Evolutionary conservation across 1,140 invertebrate species (phyloP).

Genomic region (Centruroides sculpturatus): DNA sequence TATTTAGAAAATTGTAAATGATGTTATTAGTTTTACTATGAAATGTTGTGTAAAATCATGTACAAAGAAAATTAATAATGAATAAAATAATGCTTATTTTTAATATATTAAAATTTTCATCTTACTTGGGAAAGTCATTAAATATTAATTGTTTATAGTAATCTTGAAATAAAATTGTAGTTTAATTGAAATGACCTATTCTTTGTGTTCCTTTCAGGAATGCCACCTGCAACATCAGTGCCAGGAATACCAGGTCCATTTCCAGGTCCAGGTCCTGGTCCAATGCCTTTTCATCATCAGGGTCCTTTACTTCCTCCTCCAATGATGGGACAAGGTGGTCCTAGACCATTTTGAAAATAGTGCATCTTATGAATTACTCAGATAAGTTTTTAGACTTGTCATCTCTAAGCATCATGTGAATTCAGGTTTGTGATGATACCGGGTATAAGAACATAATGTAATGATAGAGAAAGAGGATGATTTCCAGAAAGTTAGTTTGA

Average conservation of each 20-base stretch:
- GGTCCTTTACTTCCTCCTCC: constrained; percentile 1
- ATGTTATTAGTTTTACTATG: too few relatives aligned
- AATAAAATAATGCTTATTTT: too few relatives aligned
- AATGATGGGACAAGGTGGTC: constrained; percentile 8
- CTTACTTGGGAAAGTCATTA: too few relatives aligned
- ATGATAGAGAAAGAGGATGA: neutral
- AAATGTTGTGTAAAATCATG: too few relatives aligned
- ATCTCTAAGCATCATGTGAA: neutral
- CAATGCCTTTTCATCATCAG: neutral
- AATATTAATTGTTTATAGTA: too few relatives aligned
- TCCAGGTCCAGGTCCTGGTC: neutral
- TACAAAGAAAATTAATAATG: too few relatives aligned
- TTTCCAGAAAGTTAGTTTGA: neutral
- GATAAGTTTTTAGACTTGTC: constrained; percentile 1
- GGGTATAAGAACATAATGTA: neutral
- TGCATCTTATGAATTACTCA: neutral
- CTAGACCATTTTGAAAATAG: neutral
- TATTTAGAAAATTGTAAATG: too few relatives aligned
- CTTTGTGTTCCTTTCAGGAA: neutral
- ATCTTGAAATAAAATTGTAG: neutral
- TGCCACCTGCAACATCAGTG: neutral
- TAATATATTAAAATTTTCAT: too few relatives aligned
- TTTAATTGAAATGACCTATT: neutral
- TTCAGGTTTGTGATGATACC: neutral
- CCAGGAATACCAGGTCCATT: neutral